Evolutionary conservation across 2,888 invertebrate species (phyloP).

Genomic region (Bombylius discolor): DNA sequence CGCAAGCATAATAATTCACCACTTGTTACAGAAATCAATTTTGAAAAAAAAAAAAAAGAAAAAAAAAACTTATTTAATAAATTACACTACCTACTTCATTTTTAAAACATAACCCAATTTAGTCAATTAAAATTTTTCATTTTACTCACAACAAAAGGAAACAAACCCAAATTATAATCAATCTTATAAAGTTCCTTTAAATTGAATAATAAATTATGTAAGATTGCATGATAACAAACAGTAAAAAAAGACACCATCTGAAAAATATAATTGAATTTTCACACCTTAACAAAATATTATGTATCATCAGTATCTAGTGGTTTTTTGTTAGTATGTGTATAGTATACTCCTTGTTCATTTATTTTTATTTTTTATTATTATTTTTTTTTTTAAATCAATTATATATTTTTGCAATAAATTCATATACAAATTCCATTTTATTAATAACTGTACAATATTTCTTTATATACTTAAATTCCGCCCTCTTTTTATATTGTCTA

Average conservation of each 20-base stretch:
- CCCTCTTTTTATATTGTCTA: background rate
- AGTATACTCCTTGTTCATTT: background rate
- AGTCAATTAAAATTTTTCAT: no score
- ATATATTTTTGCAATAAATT: constrained; percentile 3
- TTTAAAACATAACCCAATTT: no score
- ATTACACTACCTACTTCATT: no score
- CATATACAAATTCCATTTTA: constrained; percentile 5
- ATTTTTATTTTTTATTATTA: background rate
- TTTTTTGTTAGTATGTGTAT: no score
- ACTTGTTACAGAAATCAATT: no score
- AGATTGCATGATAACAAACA: constrained; percentile 6
- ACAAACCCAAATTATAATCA: no score
- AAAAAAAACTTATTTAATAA: no score
- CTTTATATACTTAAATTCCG: background rate
- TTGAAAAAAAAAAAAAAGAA: no score
- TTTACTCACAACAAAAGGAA: no score
- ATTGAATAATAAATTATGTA: no score
- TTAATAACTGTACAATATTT: background rate
- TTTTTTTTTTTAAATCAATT: background rate
- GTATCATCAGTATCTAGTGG: background rate
- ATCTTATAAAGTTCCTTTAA: no score
- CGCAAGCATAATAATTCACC: no score
- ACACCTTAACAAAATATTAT: constrained; percentile 1
- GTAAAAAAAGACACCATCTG: background rate
- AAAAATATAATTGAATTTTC: constrained; percentile 9